Conservation (phyloP, 2,888 invertebrate genomes). For the Clostera curtula region DNA sequence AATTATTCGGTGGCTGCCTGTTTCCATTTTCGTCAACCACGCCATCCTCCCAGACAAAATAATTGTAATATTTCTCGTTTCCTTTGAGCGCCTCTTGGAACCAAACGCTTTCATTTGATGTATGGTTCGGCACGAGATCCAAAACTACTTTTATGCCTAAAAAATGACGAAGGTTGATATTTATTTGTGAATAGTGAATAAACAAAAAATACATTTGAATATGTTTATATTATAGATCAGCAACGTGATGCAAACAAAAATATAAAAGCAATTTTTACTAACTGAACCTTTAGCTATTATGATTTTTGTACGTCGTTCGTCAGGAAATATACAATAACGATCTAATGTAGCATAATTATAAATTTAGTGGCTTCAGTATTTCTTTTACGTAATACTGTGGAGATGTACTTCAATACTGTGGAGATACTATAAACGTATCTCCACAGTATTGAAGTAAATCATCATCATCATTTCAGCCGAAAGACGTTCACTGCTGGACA, state of each 20-base stretch:
- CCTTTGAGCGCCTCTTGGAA: constrained; percentile 81
- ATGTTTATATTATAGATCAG: constrained; percentile 4
- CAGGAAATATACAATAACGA: no score
- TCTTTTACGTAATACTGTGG: no score
- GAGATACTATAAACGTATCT: no score
- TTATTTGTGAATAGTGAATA: constrained; percentile 1
- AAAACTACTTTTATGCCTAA: constrained; percentile 74
- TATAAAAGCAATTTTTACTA: no score
- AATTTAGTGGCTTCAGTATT: no score
- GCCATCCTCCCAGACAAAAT: constrained; percentile 82
- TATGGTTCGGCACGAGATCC: constrained; percentile 84
- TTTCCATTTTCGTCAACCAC: constrained; percentile 53
- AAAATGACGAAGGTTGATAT: constrained; percentile 7
- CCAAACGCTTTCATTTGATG: constrained; percentile 88
- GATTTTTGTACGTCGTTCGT: no score
- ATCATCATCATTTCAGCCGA: no score
- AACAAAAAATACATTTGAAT: constrained; percentile 4
- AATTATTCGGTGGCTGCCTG: constrained; percentile 80
- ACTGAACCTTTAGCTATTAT: no score
- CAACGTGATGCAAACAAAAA: neutral
- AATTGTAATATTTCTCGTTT: constrained; percentile 79
- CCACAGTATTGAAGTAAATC: no score
- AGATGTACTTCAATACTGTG: no score
- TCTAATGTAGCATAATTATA: no score
- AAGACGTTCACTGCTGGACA: no score